These are phyloP conservation scores for Accipiter virgatus DNA, from an alignment of 2,113 vertebrate genomes.

Conservation along the genomic window DNA sequence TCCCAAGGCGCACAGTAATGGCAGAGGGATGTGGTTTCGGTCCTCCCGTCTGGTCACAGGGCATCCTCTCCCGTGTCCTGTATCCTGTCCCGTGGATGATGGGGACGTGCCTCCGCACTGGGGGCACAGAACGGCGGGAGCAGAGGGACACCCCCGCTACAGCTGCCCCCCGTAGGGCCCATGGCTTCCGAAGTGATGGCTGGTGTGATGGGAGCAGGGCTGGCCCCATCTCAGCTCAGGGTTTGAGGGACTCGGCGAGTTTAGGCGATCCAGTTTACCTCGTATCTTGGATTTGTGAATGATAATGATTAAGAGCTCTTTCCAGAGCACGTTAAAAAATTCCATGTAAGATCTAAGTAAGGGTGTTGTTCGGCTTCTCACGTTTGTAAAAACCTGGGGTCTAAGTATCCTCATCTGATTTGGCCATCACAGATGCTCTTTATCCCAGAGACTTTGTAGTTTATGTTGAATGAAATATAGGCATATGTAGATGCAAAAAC, in stretches of 20 bases:
- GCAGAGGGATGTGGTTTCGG: not conserved
- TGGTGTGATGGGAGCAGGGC: not conserved
- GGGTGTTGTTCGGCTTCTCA: not conserved
- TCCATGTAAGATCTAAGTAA: accelerated
- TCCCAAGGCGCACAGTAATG: not conserved
- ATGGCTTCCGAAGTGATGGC: not conserved
- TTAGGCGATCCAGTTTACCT: not conserved
- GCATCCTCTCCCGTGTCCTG: not conserved
- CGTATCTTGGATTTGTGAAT: not conserved
- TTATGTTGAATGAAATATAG: not conserved
- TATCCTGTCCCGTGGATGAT: not conserved
- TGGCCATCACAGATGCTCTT: not conserved
- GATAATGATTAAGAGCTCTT: not conserved
- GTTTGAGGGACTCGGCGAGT: not conserved
- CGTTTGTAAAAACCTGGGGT: not conserved
- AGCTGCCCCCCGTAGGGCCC: not conserved
- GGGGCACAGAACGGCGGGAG: too few species aligned
- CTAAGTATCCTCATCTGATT: not conserved
- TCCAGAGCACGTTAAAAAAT: not conserved
- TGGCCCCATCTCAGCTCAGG: not conserved
- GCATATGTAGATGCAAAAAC: not conserved
- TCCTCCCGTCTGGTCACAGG: not conserved
- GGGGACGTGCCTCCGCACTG: not conserved
- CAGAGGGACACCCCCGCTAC: not conserved
- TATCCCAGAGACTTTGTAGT: not conserved